These are phyloP conservation scores for Manduca sexta DNA, from an alignment of 1,140 invertebrate species.

Conservation along the genomic window DNA sequence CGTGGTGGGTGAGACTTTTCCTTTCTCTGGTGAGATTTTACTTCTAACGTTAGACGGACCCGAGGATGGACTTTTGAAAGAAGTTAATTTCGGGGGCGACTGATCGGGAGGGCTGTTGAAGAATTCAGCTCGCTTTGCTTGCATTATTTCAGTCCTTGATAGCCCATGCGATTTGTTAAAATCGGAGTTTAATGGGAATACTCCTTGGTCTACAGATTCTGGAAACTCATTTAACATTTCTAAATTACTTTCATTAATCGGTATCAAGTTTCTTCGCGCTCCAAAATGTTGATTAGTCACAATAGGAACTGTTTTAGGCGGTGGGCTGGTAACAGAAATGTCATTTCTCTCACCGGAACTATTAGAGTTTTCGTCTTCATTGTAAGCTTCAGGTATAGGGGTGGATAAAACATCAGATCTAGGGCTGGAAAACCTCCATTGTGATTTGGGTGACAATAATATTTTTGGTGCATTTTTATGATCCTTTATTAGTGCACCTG, in stretches of 20 bases:
- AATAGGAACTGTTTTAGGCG: slow-evolving; percentile 63
- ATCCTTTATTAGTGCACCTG: slow-evolving; percentile 67
- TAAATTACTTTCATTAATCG: slow-evolving; percentile 47
- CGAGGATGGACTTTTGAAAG: slow-evolving; percentile 46
- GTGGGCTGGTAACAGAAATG: slow-evolving; percentile 36
- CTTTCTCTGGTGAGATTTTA: slow-evolving; percentile 53
- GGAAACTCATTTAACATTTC: slow-evolving; percentile 33
- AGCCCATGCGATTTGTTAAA: slow-evolving; percentile 36
- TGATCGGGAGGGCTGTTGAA: slow-evolving; percentile 58
- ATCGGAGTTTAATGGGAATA: slow-evolving; percentile 50
- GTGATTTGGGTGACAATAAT: slow-evolving; percentile 79
- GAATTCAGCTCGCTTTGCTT: slow-evolving; percentile 74
- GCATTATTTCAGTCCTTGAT: slow-evolving; percentile 69
- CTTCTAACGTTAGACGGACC: slow-evolving; percentile 25
- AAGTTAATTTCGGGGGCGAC: slow-evolving; percentile 46
- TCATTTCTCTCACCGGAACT: slow-evolving; percentile 70
- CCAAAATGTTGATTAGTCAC: slow-evolving; percentile 65
- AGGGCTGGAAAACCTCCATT: slow-evolving; percentile 82
- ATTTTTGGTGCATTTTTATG: slow-evolving; percentile 77
- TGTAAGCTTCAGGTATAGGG: slow-evolving; percentile 87
- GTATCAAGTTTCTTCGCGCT: slow-evolving; percentile 56
- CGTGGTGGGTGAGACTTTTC: slow-evolving; percentile 60
- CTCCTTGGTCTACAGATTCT: slow-evolving; percentile 38
- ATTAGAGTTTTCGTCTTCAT: slow-evolving; percentile 78
- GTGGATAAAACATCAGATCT: slow-evolving; percentile 87